Evolutionary conservation across 1,140 invertebrate genomes (phyloP).

Genomic region (Helicoverpa armigera): DNA sequence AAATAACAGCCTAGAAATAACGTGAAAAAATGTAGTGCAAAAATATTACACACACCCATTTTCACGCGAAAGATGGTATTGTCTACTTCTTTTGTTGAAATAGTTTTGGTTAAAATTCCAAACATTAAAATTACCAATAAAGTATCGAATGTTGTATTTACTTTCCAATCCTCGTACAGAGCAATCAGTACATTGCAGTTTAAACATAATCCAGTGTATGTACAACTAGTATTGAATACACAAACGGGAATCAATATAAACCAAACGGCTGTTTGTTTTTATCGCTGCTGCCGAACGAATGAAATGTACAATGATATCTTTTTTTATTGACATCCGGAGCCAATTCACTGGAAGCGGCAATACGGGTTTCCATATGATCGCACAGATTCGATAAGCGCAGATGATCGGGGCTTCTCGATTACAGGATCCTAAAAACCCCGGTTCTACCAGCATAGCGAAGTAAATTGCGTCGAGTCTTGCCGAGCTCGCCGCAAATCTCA

Average conservation of each 20-base stretch:
- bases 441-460: background rate
- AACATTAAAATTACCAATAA: too few relatives aligned
- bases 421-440: background rate
- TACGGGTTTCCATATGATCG: background rate
- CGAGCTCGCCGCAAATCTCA: constrained; percentile 32
- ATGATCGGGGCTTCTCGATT: background rate
- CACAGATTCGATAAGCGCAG: background rate
- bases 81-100: too few relatives aligned
- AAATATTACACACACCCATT: too few relatives aligned
- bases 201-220: background rate
- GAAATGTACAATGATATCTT: background rate
- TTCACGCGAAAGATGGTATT: too few relatives aligned
- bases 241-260: constrained; percentile 8
- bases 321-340: background rate
- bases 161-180: too few relatives aligned
- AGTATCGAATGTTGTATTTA: too few relatives aligned
- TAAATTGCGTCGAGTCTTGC: constrained; percentile 38
- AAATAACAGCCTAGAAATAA: too few relatives aligned
- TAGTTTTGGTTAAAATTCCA: too few relatives aligned
- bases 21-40: too few relatives aligned
- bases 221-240: constrained; percentile 1
- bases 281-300: background rate
- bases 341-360: background rate
- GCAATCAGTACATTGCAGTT: background rate
- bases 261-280: constrained; percentile 1